Percentiles rank a stretch among this genome's conserved stretches.
Conservation (phyloP, 2,797 vertebrate genomes). For the Anas bernieri region DNA sequence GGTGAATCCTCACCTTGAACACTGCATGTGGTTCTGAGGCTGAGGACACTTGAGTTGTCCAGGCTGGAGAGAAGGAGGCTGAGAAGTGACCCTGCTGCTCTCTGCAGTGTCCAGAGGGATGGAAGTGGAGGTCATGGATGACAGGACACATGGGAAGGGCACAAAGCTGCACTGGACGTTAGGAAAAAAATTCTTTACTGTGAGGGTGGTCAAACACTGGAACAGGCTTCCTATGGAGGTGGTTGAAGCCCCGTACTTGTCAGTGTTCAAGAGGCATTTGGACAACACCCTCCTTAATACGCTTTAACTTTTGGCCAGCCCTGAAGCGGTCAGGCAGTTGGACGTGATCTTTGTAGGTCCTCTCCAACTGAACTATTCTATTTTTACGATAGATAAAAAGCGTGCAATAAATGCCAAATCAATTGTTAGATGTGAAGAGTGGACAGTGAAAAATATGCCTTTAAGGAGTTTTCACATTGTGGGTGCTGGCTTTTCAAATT, state of each 20-base stretch:
- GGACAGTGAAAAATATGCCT: not conserved
- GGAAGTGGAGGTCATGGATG: not conserved
- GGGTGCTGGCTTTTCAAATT: not conserved
- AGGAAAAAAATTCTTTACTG: not conserved
- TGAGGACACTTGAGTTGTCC: not conserved
- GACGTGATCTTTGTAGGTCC: not conserved
- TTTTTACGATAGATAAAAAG: not conserved
- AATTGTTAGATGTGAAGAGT: not conserved
- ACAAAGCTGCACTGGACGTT: not conserved
- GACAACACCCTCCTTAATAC: not conserved
- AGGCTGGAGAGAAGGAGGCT: not conserved
- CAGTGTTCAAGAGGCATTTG: not conserved
- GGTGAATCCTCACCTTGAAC: not conserved
- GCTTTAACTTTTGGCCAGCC: not conserved
- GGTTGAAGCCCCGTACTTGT: not conserved
- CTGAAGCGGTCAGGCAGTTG: not conserved
- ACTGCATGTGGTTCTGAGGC: not conserved
- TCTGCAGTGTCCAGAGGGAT: not conserved
- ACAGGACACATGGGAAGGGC: not conserved
- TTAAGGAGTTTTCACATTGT: not conserved
- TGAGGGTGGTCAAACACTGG: not conserved
- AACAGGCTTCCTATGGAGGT: not conserved
- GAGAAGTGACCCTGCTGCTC: not conserved
- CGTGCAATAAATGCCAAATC: not conserved
- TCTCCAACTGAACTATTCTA: not conserved